Base-by-base conservation (phyloP, 2,888 invertebrate genomes). In the Patella ulyssiponensis region DNA sequence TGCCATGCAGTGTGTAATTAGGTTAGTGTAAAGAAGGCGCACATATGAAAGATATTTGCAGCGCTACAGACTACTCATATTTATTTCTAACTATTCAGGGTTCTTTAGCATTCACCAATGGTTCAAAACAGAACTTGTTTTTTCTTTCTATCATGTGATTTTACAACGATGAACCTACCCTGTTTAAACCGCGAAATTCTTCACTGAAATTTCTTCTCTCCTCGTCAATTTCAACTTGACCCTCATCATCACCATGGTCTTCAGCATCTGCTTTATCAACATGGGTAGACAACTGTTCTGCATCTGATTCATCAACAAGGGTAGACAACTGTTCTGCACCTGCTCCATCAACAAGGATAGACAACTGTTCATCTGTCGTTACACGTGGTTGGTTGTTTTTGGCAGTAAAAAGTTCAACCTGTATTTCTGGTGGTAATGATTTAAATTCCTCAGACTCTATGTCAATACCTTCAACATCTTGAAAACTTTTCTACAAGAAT, bases 351-450 rank as follows among this genome's bases (percentile, higher is more conserved):
- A 23, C 12, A 64, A 20, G 20, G n/a, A 20, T 64, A 23, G 20
- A 11, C 20, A 7, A 23, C 20, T 64, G 20, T 15, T 64, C 64
- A 23, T 64, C 64, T 64, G 23, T 3, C 1, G 64, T 23, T 12
- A 12, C 11, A 0, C 0, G 14, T 23, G 23, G 64, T 64, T 64
- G 64, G 20, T 64, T 20, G 14, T 64, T 64, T 64, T 20, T 64
- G 23, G 23, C 98, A n/a, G 95, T 94, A 3, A 98, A 93, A 85
- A 98, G 95, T 90, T 98, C 98, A 92, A 97, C 97, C 78, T 97
- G 95, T n/a, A 97, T 95, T 91, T 97, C 97, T 0, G 95, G 93
- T 4, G 98, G 97, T 78, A 98, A 92, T 52, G 93, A 93, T 88
- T 94, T 95, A 90, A 98, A 98, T 82, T 95, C 94, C 4, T 94